Percentiles rank a stretch among this genome's conserved stretches.
Conservation (phyloP, 2,888 invertebrate species). For the Agrypnus murinus region DNA sequence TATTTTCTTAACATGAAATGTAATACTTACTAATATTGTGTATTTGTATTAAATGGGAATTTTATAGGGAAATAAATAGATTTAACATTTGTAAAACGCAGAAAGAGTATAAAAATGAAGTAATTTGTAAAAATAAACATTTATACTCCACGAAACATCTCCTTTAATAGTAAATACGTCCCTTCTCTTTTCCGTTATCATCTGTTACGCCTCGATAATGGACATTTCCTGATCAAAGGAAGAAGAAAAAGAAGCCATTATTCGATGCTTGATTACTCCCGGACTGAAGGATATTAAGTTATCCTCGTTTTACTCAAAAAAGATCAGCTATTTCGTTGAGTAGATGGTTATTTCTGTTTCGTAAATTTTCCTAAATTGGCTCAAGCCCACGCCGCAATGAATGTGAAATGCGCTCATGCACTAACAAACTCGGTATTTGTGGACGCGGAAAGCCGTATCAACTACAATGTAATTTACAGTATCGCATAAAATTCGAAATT, state of each 20-base stretch:
- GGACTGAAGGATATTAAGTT: conserved; percentile 61
- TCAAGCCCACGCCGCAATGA: conserved; percentile 27
- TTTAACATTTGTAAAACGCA: conserved; percentile 4
- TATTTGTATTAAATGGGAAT: not conserved
- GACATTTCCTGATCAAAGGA: conserved; percentile 60
- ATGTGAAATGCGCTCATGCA: conserved; percentile 34
- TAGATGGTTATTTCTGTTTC: conserved; percentile 48
- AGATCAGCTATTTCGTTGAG: conserved; percentile 52
- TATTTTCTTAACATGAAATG: conserved; percentile 1
- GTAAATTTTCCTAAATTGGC: conserved; percentile 51
- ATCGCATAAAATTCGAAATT: conserved; percentile 17
- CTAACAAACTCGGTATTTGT: conserved; percentile 30
- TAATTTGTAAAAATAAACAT: conserved; percentile 40
- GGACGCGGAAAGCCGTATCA: conserved; percentile 26
- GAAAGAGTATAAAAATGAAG: conserved; percentile 4
- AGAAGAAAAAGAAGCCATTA: conserved; percentile 58
- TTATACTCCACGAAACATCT: conserved; percentile 44
- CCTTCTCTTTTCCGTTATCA: conserved; percentile 54
- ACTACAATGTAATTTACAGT: conserved; percentile 23
- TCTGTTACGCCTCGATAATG: conserved; percentile 60
- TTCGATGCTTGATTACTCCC: conserved; percentile 62
- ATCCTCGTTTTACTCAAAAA: conserved; percentile 56
- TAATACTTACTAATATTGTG: not conserved
- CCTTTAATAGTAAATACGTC: conserved; percentile 50
- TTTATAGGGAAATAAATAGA: not conserved